These are phyloP conservation scores for Hoplodrina ambigua DNA, from an alignment of 2,888 invertebrate species.

Conservation along the genomic window DNA sequence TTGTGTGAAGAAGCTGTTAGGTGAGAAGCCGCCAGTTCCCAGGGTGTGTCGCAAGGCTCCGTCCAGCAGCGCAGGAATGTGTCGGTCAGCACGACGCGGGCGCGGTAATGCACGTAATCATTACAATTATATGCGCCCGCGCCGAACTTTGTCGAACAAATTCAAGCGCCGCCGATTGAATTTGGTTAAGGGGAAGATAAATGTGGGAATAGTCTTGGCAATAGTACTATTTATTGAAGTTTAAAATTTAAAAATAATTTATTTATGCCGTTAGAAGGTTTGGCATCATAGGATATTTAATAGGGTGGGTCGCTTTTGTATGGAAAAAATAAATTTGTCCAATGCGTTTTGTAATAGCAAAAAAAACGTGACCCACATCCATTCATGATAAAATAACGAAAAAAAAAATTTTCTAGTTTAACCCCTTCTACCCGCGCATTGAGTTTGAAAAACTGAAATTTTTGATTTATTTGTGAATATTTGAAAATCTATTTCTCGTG, in stretches of 20 bases:
- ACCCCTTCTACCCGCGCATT: no score
- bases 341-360: no score
- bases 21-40: slow-evolving; percentile 45
- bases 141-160: slow-evolving; percentile 49
- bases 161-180: slow-evolving; percentile 37
- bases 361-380: no score
- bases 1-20: slow-evolving; percentile 6
- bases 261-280: no score
- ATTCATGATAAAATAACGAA: no score
- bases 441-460: no score
- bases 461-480: no score
- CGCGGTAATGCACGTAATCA: slow-evolving; percentile 59
- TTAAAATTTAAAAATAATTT: not conserved
- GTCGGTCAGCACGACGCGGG: slow-evolving; percentile 59
- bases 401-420: no score
- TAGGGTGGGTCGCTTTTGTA: no score
- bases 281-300: no score
- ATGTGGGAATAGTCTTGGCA: not conserved
- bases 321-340: no score
- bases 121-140: slow-evolving; percentile 64
- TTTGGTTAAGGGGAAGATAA: slow-evolving; percentile 50
- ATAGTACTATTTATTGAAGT: not conserved
- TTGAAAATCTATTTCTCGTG: no score
- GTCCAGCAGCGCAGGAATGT: slow-evolving; percentile 59
- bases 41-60: slow-evolving; percentile 43